These are phyloP conservation scores for Brachionus calyciflorus DNA, from an alignment of 1,140 invertebrate genomes.

Conservation along the genomic window DNA sequence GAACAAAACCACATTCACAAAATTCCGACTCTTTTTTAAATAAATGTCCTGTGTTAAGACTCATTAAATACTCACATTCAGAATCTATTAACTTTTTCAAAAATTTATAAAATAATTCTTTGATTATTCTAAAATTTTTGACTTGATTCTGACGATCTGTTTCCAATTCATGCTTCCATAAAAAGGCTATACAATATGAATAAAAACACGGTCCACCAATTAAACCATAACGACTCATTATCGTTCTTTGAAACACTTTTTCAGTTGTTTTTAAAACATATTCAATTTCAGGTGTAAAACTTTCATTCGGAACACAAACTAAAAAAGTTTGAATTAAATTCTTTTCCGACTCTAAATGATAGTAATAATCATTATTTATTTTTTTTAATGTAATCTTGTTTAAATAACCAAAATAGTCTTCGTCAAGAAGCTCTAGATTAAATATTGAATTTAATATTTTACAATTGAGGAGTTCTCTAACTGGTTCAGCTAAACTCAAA, in stretches of 20 bases:
- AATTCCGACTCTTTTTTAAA: neutral
- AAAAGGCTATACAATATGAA: neutral
- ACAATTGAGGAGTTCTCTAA: neutral
- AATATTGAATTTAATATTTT: conserved; percentile 27
- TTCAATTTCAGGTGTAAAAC: neutral
- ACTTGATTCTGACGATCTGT: neutral
- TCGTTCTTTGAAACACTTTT: conserved; percentile 8
- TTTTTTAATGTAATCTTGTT: neutral
- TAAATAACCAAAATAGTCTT: neutral
- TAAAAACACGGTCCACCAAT: conserved; percentile 42
- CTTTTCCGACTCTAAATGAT: neutral
- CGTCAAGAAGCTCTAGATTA: neutral
- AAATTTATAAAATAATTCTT: neutral
- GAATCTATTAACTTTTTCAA: neutral
- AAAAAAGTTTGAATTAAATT: neutral
- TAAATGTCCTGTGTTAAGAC: conserved; percentile 1
- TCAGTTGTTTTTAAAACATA: conserved; percentile 10
- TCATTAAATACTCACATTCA: neutral
- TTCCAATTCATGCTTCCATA: neutral
- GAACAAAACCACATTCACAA: conserved; percentile 1
- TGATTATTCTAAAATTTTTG: neutral
- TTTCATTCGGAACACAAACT: conserved; percentile 9
- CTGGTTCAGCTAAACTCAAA: neutral
- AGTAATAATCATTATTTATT: neutral
- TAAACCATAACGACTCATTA: neutral